Base-by-base conservation (phyloP, 2,888 invertebrate genomes). In the Idaea aversata region DNA sequence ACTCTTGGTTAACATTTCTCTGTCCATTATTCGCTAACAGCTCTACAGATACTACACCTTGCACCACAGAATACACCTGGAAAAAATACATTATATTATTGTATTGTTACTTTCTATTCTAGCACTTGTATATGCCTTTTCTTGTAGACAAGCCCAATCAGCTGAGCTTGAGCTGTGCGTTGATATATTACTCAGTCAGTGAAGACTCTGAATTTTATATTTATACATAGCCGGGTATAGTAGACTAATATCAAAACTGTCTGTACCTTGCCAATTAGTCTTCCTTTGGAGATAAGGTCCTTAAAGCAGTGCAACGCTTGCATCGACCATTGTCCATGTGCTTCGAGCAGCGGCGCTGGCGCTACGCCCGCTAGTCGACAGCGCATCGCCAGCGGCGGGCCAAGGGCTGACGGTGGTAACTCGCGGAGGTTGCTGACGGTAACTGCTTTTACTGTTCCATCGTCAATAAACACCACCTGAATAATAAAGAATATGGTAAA, bases 381-480 rank as follows among this genome's bases (percentile, higher is more conserved):
- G 82, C 96, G 95, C 76, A 97, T 82, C 47, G 77, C 81, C 6
- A 84, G 78, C 58, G 96, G 95, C 38, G 95, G 94, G 75, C 3
- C 75, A 63, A 0, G 81, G 61, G 70, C 84, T 75, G 70, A 65
- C 71, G 70, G 82, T 3, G 89, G 87, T 64, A 93, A 76, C 0
- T 86, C 79, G 63, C 92, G 93, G 59, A 96, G 72, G 67, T 93
- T 91, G 62, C 86, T 77, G 63, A 81, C 72, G 63, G 82, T 78
- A 47, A 96, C 86, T 59, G 88, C 85, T 0, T 87, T 93, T 16
- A 83, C 88, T 74, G 95, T 94, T 15, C 98, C 98, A 84, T 94
- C 96, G 88, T 98, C 98, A 63, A 98, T 94, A 82, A 96, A 97
- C 63, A 94, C 91, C 5, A 98, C 94, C 94, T 96, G 83, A 66